Percentiles rank a stretch among this genome's conserved stretches.
phyloP scores from a whole-genome alignment of 2,113 vertebrate species.

The Ascaphus truei region DNA sequence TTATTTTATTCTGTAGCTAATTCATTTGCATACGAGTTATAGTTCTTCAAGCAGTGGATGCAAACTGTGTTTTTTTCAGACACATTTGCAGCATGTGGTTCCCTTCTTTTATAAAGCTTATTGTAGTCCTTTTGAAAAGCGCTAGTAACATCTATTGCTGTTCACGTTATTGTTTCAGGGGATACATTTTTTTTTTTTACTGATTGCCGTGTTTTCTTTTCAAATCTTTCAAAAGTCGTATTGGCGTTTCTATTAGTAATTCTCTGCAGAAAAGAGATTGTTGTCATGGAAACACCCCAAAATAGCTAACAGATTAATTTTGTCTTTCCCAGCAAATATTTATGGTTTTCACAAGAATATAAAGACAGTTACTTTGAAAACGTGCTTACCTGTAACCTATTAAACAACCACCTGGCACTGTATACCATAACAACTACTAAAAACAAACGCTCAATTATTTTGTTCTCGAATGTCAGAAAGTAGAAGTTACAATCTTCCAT shows the following conservation, averaged over 20 bases:
- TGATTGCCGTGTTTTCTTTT: not conserved
- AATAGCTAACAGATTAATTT: not conserved
- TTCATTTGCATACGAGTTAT: not conserved
- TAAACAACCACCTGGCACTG: not conserved
- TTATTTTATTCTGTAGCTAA: slow-evolving; percentile 4
- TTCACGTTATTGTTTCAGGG: slow-evolving; percentile 1
- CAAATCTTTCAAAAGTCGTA: not conserved
- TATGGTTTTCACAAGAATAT: not conserved
- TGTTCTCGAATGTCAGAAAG: too few relatives aligned
- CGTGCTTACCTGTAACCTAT: not conserved
- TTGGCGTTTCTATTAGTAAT: not conserved
- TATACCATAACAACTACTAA: not conserved
- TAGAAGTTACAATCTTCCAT: too few relatives aligned
- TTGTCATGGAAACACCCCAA: slow-evolving; percentile 24
- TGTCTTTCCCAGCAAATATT: slow-evolving; percentile 5
- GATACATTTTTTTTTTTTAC: not conserved
- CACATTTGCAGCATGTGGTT: not conserved
- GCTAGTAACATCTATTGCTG: not conserved
- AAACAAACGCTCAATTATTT: not conserved
- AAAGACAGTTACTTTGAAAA: not conserved
- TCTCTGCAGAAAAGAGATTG: not conserved
- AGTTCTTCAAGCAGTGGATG: not conserved
- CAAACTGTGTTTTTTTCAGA: slow-evolving; percentile 1
- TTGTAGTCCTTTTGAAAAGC: not conserved
- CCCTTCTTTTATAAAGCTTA: not conserved